phyloP scores from a whole-genome alignment of 30 jellyfish, hydroid and myxozoan species.

The Aurelia sp. region DNA sequence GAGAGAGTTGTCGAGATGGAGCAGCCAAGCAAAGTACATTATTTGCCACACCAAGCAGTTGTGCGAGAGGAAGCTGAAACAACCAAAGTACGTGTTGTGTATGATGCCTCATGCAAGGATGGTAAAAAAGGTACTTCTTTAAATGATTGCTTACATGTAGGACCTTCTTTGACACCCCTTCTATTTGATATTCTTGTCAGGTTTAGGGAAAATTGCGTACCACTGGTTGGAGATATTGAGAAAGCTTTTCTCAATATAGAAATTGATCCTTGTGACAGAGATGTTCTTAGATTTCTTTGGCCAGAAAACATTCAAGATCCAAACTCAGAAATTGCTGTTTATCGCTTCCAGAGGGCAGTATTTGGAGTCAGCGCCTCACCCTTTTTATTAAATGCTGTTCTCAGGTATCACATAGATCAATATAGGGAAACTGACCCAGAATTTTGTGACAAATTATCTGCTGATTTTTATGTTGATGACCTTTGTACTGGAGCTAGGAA shows the following conservation, averaged over 20 bases:
- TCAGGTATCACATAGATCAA: no score
- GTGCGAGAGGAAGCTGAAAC: not conserved
- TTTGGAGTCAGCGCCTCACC: not conserved
- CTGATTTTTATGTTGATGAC: not conserved
- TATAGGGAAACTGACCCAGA: no score
- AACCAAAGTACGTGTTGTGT: no score
- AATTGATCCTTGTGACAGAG: no score
- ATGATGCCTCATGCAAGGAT: not conserved
- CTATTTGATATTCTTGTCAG: conserved; percentile 17
- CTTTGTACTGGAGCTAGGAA: not conserved
- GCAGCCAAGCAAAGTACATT: not conserved
- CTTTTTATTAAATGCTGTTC: no score
- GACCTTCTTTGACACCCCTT: conserved; percentile 35
- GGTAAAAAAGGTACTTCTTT: conserved; percentile 5
- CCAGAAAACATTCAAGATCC: conserved; percentile 1
- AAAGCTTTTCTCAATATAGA: no score
- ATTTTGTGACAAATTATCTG: no score
- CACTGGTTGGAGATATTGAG: not conserved
- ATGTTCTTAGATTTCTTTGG: no score
- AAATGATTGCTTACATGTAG: conserved; percentile 28
- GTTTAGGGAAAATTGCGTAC: conserved; percentile 1
- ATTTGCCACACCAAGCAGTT: no score
- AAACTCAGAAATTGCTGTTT: not conserved
- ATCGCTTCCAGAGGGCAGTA: no score
- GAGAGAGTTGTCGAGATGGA: conserved; percentile 63